Evolutionary conservation across 2,797 vertebrate species (phyloP).

Genomic region (Trematomus bernacchii): DNA sequence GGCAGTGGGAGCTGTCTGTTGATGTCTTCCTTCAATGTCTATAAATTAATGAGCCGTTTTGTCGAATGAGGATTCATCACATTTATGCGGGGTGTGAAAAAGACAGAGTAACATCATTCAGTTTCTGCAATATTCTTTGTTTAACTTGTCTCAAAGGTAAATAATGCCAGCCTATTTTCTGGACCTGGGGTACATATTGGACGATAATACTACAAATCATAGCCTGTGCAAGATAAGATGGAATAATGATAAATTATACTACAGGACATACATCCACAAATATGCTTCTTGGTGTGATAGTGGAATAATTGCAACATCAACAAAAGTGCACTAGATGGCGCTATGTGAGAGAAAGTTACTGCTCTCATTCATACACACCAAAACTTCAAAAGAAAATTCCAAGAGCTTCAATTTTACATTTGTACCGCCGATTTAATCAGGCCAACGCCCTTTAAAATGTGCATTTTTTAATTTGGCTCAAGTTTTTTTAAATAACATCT

Average conservation of each 20-base stretch:
- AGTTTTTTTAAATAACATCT: background rate
- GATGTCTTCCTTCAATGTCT: slow-evolving; percentile 34
- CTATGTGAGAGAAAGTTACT: slow-evolving; percentile 45
- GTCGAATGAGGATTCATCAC: slow-evolving; percentile 35
- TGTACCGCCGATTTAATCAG: background rate
- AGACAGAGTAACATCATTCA: slow-evolving; percentile 17
- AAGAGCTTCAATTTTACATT: slow-evolving; percentile 9
- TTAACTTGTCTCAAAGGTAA: background rate
- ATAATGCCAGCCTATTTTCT: background rate
- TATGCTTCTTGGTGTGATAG: too few species aligned
- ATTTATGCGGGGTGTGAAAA: slow-evolving; percentile 9
- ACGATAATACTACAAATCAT: background rate
- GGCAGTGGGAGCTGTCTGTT: slow-evolving; percentile 41
- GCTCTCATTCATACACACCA: too few species aligned
- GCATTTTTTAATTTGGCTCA: background rate
- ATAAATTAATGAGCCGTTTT: slow-evolving; percentile 53
- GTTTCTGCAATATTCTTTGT: slow-evolving; percentile 16
- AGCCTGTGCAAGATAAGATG: background rate
- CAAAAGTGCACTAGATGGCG: slow-evolving; percentile 66
- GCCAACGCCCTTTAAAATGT: background rate
- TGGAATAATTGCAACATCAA: slow-evolving; percentile 27
- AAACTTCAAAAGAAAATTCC: slow-evolving; percentile 38
- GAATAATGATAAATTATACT: background rate
- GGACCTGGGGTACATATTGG: background rate
- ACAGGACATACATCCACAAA: background rate